Base-by-base conservation (phyloP, 2,113 vertebrate genomes). In the Bos javanicus region DNA sequence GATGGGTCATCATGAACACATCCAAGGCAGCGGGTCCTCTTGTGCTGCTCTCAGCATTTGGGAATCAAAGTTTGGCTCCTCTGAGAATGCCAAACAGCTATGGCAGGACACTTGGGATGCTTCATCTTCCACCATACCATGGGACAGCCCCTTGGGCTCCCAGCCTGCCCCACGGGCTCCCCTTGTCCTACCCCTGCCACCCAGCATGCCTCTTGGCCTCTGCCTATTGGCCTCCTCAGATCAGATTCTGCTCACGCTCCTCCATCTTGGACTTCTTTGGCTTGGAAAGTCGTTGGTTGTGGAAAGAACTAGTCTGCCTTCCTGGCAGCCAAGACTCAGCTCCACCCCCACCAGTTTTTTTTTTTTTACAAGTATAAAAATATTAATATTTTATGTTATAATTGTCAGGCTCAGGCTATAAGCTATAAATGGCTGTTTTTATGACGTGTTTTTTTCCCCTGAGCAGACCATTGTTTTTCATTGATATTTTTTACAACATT, bases 341-440 rank as follows among this genome's bases (percentile, higher is more conserved):
- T n/a, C 36, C 17, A 16, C 54, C 60, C 48, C 10, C 54, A 17
- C 33, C 26, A 4, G 39, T 39, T 39, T 39, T 13, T 9, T 12
- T 19, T 64, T 62, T 62, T 78, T 50, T 87, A 39, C 46, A 87
- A 71, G 30, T 48, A 60, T 90, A 94, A 78, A 95, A 80, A 84
- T 78, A 95, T 90, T 92, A 87, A 90, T 93, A 91, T 84, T 97
- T 97, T 90, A 94, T 82, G 36, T 96, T 95, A 52, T 60, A 94
- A 81, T 96, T 94, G 28, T 90, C 30, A 13, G 28, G 26, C 5
- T 15, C 19, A 23, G 50, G 23, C 78, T 91, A 15, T 95, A 88
- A 96, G 74, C 89, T 93, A 28, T 94, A 96, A 94, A 56, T 88
- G 81, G n/a, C 33, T 88, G 16, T 80, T 82, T 80, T 83, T 89